These are phyloP conservation scores for roundworm (Caenorhabditis elegans) DNA, from an alignment of 1,140 invertebrate species.

Conservation along the genomic window WBcel235 BX284605.5:12214001-12214500, in stretches of 20 bases:
- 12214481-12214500: constrained; percentile 45
- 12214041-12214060: constrained; percentile 48
- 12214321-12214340: constrained; percentile 47
- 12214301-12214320: constrained; percentile 47
- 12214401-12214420: constrained; percentile 47
- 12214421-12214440: constrained; percentile 52
- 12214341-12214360: constrained; percentile 32
- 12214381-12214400: constrained; percentile 55
- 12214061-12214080: constrained; percentile 45
- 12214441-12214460: constrained; percentile 48
- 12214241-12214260: not conserved
- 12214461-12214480: constrained; percentile 55
- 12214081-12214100: constrained; percentile 50
- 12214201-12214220: constrained; percentile 52
- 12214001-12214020: constrained; percentile 37
- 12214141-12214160: constrained; percentile 45
- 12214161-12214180: constrained; percentile 50
- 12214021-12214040: constrained; percentile 49
- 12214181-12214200: constrained; percentile 51
- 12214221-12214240: constrained; percentile 41
- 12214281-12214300: constrained; percentile 44
- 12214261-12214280: constrained; percentile 49
- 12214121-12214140: constrained; percentile 44
- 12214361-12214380: constrained; percentile 30
- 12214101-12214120: constrained; percentile 42